phyloP scores from a whole-genome alignment of 2,888 invertebrate species.

The Helobdella robusta region DNA sequence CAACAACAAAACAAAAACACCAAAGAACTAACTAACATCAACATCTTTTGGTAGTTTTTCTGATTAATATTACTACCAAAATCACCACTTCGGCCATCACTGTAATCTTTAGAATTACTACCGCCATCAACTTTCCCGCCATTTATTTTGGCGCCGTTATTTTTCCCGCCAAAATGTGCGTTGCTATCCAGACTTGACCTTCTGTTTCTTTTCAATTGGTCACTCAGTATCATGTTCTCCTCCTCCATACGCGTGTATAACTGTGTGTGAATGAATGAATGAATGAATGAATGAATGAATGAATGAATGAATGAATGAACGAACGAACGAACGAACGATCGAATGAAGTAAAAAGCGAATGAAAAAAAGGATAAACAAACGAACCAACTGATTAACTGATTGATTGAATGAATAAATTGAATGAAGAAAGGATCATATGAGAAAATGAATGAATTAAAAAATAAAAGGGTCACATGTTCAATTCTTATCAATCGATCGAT shows the following conservation, averaged over 20 bases:
- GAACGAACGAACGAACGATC: background rate
- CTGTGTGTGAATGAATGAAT: background rate
- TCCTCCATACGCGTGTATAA: constrained; percentile 12
- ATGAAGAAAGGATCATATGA: background rate
- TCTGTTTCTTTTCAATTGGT: constrained; percentile 9
- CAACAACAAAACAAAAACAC: too few relatives aligned
- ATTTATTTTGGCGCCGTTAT: too few relatives aligned
- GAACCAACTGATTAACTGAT: background rate
- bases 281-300: background rate
- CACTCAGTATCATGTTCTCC: constrained; percentile 18
- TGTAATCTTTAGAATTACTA: too few relatives aligned
- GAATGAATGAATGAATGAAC: background rate
- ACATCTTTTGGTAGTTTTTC: too few relatives aligned
- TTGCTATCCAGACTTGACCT: background rate
- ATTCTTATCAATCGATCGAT: constrained; percentile 4
- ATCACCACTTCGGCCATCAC: too few relatives aligned
- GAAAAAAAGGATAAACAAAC: background rate
- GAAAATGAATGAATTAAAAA: background rate
- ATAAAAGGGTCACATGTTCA: constrained; percentile 12
- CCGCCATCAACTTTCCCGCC: too few relatives aligned
- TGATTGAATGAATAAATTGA: background rate
- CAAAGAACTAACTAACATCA: too few relatives aligned
- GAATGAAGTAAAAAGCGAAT: background rate
- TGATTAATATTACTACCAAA: too few relatives aligned
- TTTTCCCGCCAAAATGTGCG: background rate